Evolutionary conservation across 64 coral and sea anemone species (phyloP).

Genomic region (Anthopleura sola): DNA sequence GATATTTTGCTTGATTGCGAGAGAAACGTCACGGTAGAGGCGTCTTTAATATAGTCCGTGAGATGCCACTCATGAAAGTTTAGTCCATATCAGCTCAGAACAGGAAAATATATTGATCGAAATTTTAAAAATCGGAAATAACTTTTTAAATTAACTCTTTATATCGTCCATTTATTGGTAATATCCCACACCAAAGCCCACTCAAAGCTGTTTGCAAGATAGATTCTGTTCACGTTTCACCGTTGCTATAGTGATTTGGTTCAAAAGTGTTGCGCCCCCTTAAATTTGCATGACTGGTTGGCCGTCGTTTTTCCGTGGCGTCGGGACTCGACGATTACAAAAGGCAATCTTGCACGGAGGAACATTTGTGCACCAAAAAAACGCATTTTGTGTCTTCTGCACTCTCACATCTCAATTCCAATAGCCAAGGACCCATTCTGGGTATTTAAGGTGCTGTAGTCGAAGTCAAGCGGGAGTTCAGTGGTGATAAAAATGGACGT

Average conservation of each 20-base stretch:
- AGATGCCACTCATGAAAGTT: not conserved
- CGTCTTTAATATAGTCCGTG: not conserved
- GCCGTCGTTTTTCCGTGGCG: not conserved
- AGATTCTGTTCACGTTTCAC: not conserved
- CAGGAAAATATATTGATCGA: not conserved
- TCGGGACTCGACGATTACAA: slow-evolving; percentile 9
- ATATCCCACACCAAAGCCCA: not conserved
- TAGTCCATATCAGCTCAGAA: not conserved
- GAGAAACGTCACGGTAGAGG: not conserved
- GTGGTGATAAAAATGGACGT: slow-evolving; percentile 67
- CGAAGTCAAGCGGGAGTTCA: not conserved
- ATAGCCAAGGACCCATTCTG: not conserved
- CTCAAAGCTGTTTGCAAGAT: not conserved
- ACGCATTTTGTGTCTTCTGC: not conserved
- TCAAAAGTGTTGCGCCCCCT: not conserved
- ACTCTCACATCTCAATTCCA: not conserved
- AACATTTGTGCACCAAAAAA: not conserved
- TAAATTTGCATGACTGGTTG: not conserved
- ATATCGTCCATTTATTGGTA: not conserved
- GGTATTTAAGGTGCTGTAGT: not conserved
- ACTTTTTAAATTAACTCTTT: not conserved
- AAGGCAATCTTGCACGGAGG: not conserved
- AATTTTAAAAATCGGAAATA: not conserved
- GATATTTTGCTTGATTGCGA: not conserved
- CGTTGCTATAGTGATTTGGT: not conserved